A percentile compares a stretch with the other conserved stretches of the same genome.
These are phyloP conservation scores for Nomada lathburiana DNA, from an alignment of 2,888 invertebrate species.

Conservation along the genomic window DNA sequence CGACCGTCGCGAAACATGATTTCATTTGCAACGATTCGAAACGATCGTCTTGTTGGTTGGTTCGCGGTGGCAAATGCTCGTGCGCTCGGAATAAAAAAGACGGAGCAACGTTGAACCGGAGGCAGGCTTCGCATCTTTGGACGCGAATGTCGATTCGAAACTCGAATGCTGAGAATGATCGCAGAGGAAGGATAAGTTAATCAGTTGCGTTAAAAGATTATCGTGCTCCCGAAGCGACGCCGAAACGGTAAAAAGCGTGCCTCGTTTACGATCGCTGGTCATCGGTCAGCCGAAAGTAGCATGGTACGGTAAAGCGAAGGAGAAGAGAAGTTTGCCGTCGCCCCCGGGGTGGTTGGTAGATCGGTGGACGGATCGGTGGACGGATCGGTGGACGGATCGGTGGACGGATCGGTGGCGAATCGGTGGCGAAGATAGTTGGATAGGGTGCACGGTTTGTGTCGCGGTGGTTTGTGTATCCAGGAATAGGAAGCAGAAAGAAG, in stretches of 20 bases:
- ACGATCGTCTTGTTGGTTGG: neutral
- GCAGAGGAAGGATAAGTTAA: neutral
- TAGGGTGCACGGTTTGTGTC: neutral
- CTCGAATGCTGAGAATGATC: constrained; percentile 23
- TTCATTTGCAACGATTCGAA: neutral
- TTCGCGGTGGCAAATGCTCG: neutral
- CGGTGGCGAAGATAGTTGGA: too few relatives aligned
- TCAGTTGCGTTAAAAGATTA: neutral
- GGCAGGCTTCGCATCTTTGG: neutral
- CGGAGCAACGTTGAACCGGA: neutral
- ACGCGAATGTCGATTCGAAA: neutral
- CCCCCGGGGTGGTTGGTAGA: too few relatives aligned
- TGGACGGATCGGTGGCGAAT: too few relatives aligned
- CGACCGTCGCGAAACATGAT: constrained; percentile 36
- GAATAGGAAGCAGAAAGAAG: constrained; percentile 23
- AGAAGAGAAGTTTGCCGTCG: too few relatives aligned
- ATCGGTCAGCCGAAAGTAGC: too few relatives aligned
- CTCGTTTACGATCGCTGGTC: too few relatives aligned
- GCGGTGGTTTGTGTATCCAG: neutral
- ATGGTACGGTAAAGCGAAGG: too few relatives aligned
- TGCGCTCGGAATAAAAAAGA: neutral
- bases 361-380: too few relatives aligned
- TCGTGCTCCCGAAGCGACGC: neutral
- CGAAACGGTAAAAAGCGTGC: neutral
- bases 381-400: too few relatives aligned